These are phyloP conservation scores for Onychomys leucogaster DNA, from an alignment of 2,797 vertebrate species.

Conservation along the genomic window DNA sequence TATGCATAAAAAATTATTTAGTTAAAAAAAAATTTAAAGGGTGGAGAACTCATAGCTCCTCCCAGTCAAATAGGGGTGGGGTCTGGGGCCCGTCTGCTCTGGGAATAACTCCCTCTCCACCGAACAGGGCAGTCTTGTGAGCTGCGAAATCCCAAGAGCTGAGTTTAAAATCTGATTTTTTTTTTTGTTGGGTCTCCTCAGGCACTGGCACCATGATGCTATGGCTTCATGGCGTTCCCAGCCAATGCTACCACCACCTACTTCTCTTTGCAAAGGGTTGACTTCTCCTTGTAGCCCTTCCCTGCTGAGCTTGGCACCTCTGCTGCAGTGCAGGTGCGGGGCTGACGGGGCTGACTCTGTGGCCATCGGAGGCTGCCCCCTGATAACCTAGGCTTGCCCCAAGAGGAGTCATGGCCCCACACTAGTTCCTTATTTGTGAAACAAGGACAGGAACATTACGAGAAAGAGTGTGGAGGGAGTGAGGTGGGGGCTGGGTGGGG, in stretches of 20 bases:
- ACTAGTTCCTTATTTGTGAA: background rate
- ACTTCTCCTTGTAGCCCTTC: background rate
- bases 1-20: background rate
- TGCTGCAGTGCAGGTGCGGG: background rate
- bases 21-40: background rate
- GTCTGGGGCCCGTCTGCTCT: background rate
- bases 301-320: background rate
- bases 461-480: no score
- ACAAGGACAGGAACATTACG: background rate
- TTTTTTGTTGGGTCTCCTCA: background rate
- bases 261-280: background rate
- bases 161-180: background rate
- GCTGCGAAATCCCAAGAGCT: background rate
- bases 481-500: background rate
- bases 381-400: background rate
- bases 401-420: background rate
- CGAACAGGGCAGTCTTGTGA: background rate
- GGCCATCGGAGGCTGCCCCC: background rate
- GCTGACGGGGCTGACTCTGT: background rate
- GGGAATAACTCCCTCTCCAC: background rate
- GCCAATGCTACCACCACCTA: background rate
- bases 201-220: background rate
- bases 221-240: background rate
- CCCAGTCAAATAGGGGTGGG: rapidly evolving
- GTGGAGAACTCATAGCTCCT: background rate